Evolutionary conservation across 2,797 vertebrate genomes (phyloP), one percentile per base, ranked within the genome.

Genomic region (Alosa sapidissima): DNA sequence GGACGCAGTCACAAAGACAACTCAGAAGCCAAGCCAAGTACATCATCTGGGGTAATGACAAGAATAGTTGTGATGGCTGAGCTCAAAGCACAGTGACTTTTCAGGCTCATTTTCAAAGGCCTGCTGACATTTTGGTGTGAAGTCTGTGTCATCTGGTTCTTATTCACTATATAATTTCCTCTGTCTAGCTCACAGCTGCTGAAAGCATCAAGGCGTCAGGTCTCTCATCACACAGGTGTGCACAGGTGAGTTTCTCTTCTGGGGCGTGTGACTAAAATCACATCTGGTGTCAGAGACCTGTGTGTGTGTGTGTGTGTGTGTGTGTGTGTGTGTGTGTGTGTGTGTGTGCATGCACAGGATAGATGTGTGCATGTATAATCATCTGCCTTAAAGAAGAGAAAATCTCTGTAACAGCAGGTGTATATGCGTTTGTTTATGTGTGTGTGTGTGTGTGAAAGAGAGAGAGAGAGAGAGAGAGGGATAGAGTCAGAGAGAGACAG

Each of bases 241-340:
- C 68, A 75, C 68, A 75, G 72, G 72, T 78, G 72, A 78, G 72
- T 8, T 36, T 78, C 14, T 21, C 36, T 5, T 16, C 16, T 45
- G 14, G 45, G 0, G 72, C 36, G 9, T 47, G 36, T 19, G 16
- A 78, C 36, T 78, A 7, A 41, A 41, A 75, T 78, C 36, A 78
- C 13, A 41, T 41, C 33, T 16, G 19, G 41, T 21, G 21, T 24
- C n/a, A 24, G 58, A 19, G 19, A 47, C 72, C 10, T 47, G 72
- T 8, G 68, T 75, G 68, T 75, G 68, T 75, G 68, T 75, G 68
- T 75, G 62, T 68, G 24, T 68, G 62, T 68, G 62, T 65, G 62
- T 65, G 65, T 72, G 65, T 68, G 65, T 36, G 28, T 36, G 28
- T 68, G 65, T 68, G 65, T 68, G 65, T 68, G 65, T 72, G 65